Conservation (phyloP, 2,888 invertebrate genomes). For the Prosapia bicincta region DNA sequence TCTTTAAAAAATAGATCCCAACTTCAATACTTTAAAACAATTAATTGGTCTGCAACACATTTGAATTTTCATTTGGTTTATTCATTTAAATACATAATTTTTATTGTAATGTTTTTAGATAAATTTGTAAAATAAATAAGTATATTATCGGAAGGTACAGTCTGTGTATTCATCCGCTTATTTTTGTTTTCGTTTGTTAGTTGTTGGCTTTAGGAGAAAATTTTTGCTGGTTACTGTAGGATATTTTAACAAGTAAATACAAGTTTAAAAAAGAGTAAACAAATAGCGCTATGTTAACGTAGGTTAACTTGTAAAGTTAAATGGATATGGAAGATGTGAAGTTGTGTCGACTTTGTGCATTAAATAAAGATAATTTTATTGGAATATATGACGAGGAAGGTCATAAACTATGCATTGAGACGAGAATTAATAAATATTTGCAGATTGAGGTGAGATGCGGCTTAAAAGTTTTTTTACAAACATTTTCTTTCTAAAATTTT, state of each 20-base stretch:
- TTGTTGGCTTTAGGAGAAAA: slow-evolving; percentile 11
- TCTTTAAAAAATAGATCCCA: neutral
- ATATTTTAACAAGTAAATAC: slow-evolving; percentile 11
- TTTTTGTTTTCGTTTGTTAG: slow-evolving; percentile 8
- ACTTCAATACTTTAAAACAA: neutral
- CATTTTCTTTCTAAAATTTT: too few relatives aligned
- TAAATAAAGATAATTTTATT: slow-evolving; percentile 45
- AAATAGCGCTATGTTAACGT: neutral
- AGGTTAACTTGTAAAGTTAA: neutral
- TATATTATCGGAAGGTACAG: neutral
- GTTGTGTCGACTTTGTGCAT: slow-evolving; percentile 50
- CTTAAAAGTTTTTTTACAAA: neutral
- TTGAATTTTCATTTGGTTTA: neutral
- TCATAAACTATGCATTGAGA: slow-evolving; percentile 45
- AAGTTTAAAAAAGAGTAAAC: slow-evolving; percentile 11
- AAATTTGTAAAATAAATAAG: neutral
- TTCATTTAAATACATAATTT: too few relatives aligned
- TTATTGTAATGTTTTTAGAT: neutral
- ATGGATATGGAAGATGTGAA: slow-evolving; percentile 34
- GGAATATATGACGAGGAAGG: slow-evolving; percentile 48
- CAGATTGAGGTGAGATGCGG: slow-evolving; percentile 45
- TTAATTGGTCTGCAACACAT: neutral
- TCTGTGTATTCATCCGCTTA: slow-evolving; percentile 7
- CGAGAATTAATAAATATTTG: slow-evolving; percentile 48
- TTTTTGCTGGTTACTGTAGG: slow-evolving; percentile 30